phyloP scores from a whole-genome alignment of 2,888 invertebrate species.

The Hermaeophaga mercurialis region DNA sequence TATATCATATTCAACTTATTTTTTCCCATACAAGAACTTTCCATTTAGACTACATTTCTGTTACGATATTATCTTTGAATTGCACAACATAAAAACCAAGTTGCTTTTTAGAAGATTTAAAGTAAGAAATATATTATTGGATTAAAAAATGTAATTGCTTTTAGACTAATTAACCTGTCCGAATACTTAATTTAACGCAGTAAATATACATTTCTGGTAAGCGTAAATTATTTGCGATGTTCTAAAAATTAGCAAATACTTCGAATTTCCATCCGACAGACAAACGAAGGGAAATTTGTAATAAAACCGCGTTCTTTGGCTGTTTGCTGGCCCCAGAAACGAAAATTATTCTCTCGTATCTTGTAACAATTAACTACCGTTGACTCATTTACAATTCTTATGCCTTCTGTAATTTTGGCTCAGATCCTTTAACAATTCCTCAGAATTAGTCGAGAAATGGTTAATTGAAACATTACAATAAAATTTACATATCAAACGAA shows the following conservation, averaged over 20 bases:
- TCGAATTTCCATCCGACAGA: neutral
- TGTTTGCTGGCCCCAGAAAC: neutral
- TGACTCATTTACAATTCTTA: conserved; percentile 22
- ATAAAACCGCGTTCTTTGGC: neutral
- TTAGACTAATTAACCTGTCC: too few relatives aligned
- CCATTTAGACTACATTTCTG: too few relatives aligned
- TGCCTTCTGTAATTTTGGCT: conserved; percentile 19
- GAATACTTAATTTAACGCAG: too few relatives aligned
- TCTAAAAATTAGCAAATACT: neutral
- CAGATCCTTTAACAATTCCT: conserved; percentile 13
- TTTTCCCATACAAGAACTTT: too few relatives aligned
- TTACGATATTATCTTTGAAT: too few relatives aligned
- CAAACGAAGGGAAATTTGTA: neutral
- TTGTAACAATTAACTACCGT: conserved; percentile 15
- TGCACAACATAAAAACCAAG: too few relatives aligned
- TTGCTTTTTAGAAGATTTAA: too few relatives aligned
- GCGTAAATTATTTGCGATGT: neutral
- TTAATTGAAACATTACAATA: conserved; percentile 29
- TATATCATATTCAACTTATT: too few relatives aligned
- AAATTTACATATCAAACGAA: conserved; percentile 31
- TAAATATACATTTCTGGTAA: too few relatives aligned
- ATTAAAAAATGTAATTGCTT: too few relatives aligned
- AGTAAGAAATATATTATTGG: too few relatives aligned
- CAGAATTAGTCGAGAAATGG: conserved; percentile 15
- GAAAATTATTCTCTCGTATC: conserved; percentile 20